These are phyloP conservation scores for Paramacrobiotus metropolitanus DNA, from an alignment of 1,140 invertebrate genomes.

Conservation along the genomic window DNA sequence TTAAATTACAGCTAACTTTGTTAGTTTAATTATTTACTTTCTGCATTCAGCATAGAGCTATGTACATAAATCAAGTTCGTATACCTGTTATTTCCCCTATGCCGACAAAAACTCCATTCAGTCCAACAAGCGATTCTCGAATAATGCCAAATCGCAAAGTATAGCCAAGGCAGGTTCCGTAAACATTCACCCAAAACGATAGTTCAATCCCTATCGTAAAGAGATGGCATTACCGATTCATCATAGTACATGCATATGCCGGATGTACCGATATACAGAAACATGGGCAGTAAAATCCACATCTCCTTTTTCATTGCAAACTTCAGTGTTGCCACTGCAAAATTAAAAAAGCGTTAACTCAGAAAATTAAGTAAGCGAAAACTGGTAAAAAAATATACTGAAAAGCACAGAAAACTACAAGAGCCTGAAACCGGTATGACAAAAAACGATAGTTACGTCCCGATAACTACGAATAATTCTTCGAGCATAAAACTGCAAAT, in stretches of 20 bases:
- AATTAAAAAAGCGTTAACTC: no score
- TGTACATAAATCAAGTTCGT: not conserved
- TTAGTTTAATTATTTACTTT: not conserved
- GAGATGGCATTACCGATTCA: slow-evolving; percentile 4
- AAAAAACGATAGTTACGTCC: no score
- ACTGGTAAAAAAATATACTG: not conserved
- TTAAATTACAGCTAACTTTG: not conserved
- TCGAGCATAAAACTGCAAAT: not conserved
- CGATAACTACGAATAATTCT: not conserved
- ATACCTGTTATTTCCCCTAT: slow-evolving; percentile 66
- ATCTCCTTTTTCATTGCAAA: not conserved
- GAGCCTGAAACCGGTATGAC: no score
- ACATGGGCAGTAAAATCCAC: not conserved
- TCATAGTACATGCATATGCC: not conserved
- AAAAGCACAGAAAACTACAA: not conserved
- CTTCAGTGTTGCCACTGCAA: not conserved
- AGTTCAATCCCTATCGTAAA: slow-evolving; percentile 49
- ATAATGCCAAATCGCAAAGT: slow-evolving; percentile 41
- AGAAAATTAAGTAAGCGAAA: not conserved
- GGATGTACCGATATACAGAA: not conserved
- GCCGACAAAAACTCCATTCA: slow-evolving; percentile 78
- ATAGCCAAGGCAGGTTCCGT: slow-evolving; percentile 65
- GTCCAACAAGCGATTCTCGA: slow-evolving; percentile 59
- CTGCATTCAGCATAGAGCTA: not conserved
- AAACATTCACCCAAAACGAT: slow-evolving; percentile 83